Conservation (phyloP, 2,888 invertebrate genomes). For the Carcina quercana region DNA sequence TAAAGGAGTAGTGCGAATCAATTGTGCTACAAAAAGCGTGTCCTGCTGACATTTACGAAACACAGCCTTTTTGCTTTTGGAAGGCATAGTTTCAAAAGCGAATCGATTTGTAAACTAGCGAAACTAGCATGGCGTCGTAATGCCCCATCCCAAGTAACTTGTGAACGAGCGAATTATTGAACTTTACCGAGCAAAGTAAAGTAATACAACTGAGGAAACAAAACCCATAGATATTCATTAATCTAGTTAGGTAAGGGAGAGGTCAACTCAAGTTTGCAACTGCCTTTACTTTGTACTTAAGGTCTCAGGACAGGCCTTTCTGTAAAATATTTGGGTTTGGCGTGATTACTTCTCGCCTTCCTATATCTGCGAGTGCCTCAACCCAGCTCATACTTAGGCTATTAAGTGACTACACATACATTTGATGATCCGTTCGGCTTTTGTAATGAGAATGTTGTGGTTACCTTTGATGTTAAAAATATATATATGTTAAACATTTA, state of each 20-base stretch:
- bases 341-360: conserved; percentile 2
- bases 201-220: conserved; percentile 28
- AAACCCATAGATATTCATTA: conserved; percentile 51
- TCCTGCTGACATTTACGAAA: no score
- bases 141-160: no score
- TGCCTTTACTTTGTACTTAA: conserved; percentile 6
- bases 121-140: no score
- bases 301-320: background rate
- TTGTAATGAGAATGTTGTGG: background rate
- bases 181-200: conserved; percentile 25
- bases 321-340: background rate
- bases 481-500: no score
- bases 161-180: no score
- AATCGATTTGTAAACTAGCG: no score
- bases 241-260: conserved; percentile 31
- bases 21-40: no score
- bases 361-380: background rate
- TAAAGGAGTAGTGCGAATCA: no score
- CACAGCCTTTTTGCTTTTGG: no score
- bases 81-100: no score
- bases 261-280: conserved; percentile 35
- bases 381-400: background rate
- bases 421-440: background rate
- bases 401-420: background rate
- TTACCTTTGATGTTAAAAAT: no score